phyloP scores from a whole-genome alignment of 2,113 vertebrate species.

The Platycercus adscitus region DNA sequence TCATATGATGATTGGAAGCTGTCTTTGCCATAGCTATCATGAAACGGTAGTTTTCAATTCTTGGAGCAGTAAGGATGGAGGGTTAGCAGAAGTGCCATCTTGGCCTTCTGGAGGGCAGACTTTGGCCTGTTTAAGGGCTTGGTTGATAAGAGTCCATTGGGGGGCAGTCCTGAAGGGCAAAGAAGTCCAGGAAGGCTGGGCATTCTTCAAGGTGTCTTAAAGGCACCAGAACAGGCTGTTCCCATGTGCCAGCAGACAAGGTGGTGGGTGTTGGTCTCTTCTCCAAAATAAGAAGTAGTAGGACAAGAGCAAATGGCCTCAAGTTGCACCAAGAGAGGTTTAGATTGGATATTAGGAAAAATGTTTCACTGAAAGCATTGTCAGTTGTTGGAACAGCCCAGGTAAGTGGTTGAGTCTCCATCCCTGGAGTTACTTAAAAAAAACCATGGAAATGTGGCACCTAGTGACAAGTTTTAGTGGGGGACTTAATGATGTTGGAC shows the following conservation, averaged over 20 bases:
- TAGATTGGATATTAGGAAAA: neutral
- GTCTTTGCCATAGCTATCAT: neutral
- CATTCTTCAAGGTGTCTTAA: neutral
- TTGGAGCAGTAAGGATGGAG: neutral
- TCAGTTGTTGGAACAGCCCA: neutral
- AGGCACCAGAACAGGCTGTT: neutral
- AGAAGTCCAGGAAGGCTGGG: neutral
- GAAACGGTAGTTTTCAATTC: neutral
- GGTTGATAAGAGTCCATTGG: neutral
- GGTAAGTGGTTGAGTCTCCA: neutral
- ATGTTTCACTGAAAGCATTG: neutral
- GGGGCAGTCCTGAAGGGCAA: neutral
- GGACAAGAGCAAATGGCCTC: neutral
- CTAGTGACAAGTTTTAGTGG: neutral
- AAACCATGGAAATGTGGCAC: no score
- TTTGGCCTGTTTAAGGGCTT: neutral
- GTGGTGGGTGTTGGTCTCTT: neutral
- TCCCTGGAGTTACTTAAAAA: neutral
- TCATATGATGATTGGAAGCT: neutral
- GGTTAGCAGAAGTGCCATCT: neutral
- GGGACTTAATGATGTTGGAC: neutral
- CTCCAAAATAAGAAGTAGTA: neutral
- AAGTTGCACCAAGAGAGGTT: neutral
- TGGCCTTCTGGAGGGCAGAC: neutral
- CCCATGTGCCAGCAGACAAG: neutral